Evolutionary conservation across 2,113 vertebrate genomes (phyloP).

Genomic region (Campylomormyrus tamandua): DNA sequence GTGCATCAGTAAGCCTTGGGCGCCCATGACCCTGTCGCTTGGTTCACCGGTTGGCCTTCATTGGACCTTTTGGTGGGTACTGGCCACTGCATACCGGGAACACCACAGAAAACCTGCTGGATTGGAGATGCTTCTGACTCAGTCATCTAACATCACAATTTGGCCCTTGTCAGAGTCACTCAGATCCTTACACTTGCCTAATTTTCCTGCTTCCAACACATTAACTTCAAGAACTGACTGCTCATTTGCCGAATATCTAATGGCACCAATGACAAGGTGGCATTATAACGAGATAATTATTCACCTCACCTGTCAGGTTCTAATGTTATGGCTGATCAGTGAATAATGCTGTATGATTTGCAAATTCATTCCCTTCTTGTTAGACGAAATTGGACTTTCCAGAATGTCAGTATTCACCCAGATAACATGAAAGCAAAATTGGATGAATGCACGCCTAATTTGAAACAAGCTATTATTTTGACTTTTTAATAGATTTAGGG

Average conservation of each 20-base stretch:
- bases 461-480: not conserved
- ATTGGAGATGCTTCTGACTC: not conserved
- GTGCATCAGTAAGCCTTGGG: too few relatives aligned
- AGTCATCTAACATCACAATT: not conserved
- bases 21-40: too few relatives aligned
- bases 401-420: not conserved
- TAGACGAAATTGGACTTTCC: not conserved
- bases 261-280: not conserved
- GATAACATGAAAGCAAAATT: not conserved
- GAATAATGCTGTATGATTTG: not conserved
- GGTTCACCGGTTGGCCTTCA: too few relatives aligned
- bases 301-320: not conserved
- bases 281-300: not conserved
- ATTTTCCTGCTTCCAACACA: not conserved
- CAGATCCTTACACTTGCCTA: not conserved
- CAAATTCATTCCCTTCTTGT: not conserved
- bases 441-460: not conserved
- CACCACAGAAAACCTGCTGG: too few relatives aligned
- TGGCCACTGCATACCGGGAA: too few relatives aligned
- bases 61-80: too few relatives aligned
- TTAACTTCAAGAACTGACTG: not conserved
- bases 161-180: not conserved
- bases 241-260: not conserved
- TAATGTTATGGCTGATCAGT: not conserved
- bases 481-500: not conserved